Evolutionary conservation across 92 coral and sea anemone genomes (phyloP), one percentile per base, ranked within the genome.

Genomic region (Epizoanthus scotinus): DNA sequence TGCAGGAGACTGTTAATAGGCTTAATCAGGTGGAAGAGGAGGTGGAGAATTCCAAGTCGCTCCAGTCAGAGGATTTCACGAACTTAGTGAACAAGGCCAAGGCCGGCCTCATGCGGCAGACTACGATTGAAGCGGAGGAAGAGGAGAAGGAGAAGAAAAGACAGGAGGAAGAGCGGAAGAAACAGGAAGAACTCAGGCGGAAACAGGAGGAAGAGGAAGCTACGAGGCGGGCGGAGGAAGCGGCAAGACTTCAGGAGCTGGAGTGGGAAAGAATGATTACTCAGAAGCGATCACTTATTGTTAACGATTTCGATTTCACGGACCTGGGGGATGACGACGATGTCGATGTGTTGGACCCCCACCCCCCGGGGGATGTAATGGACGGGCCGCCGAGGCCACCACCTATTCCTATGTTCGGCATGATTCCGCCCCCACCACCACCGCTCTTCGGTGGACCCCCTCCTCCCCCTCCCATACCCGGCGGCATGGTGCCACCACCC

Each of bases 261-360:
- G 99, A 96, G 67, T 96, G 99, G 99, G 99, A 96, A 17, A 81
- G 90, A 78, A 93, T 94, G 91, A 94, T 96, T 10, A 91, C 97
- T n/a, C 87, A 92, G 6, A 96, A 96, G 40, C 92, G 99, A 24
- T 85, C 94, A 34, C 93, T 96, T 55, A 94, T 96, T 36, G 92
- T 96, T 68, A 96, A 96, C 20, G 96, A 93, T 77, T 93, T 96
- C 79, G 97, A 96, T 71, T 96, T 96, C 69, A 96, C 99, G 34
- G 99, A 96, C 62, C 86, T 96, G 14, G 87, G 67, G 13, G 92
- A 96, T 0, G 95, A 91, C 44, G 99, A 96, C 66, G 99, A 96
- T 78, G 83, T 80, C 22, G 98, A 96, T 73, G 78, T 89, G 1
- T 83, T 90, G 27, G 89, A 89, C 42, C 82, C 84, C 15, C 87